A percentile compares a stretch with the other conserved stretches of the same genome.
phyloP scores from a whole-genome alignment of 2,113 vertebrate genomes.

The Pan paniscus region DNA sequence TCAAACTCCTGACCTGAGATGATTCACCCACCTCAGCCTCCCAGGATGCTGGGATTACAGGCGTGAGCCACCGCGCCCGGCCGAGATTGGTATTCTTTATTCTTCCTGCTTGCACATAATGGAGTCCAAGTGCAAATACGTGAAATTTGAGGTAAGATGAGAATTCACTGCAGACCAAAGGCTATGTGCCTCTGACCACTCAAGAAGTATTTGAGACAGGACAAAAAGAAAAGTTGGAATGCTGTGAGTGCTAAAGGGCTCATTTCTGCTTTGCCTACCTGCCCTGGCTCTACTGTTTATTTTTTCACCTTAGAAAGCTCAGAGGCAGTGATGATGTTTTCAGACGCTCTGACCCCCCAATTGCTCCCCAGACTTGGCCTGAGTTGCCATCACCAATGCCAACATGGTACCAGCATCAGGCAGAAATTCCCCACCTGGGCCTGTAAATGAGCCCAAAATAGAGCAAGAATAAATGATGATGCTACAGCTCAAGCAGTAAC shows the following conservation, averaged over 20 bases:
- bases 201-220: neutral
- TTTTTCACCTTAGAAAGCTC: neutral
- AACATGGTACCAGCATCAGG: neutral
- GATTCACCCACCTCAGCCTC: too few relatives aligned
- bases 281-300: neutral
- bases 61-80: accelerated
- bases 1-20: too few relatives aligned
- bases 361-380: neutral
- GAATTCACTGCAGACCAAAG: neutral
- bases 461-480: neutral
- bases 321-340: neutral
- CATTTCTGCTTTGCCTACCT: neutral
- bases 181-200: neutral
- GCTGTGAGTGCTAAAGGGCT: neutral
- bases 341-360: neutral
- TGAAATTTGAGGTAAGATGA: neutral
- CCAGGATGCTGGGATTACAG: too few relatives aligned
- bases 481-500: neutral
- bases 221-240: neutral
- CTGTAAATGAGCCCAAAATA: neutral
- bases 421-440: neutral
- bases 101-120: neutral
- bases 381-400: neutral
- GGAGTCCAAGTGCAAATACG: neutral
- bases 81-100: neutral